Evolutionary conservation across 2,888 invertebrate species (phyloP).

Genomic region (Nymphalis urticae): DNA sequence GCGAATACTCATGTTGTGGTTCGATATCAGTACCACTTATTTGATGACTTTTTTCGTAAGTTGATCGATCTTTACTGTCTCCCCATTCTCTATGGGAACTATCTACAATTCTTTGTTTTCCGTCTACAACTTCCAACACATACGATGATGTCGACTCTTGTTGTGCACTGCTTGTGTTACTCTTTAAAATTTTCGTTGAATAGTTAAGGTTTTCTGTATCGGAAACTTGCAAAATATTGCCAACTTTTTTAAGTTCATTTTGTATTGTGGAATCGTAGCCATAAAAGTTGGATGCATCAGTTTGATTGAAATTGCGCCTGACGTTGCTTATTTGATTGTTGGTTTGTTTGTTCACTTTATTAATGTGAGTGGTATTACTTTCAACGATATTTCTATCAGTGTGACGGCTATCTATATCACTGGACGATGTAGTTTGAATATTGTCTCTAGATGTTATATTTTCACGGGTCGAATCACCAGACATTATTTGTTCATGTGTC

Average conservation of each 20-base stretch:
- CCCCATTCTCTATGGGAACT: conserved; percentile 83
- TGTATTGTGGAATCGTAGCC: conserved; percentile 73
- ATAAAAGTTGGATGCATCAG: conserved; percentile 74
- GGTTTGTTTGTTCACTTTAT: conserved; percentile 48
- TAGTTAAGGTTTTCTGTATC: conserved; percentile 66
- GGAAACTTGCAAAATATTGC: conserved; percentile 67
- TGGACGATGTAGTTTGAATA: conserved; percentile 10
- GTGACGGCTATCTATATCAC: conserved; percentile 14
- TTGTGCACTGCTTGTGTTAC: conserved; percentile 80
- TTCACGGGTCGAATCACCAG: conserved; percentile 43
- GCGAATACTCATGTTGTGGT: conserved; percentile 81
- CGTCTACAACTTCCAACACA: conserved; percentile 83
- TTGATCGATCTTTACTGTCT: conserved; percentile 73
- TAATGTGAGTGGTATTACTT: conserved; percentile 48
- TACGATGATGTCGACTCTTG: conserved; percentile 84
- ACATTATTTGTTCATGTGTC: conserved; percentile 55
- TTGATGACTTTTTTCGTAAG: conserved; percentile 79
- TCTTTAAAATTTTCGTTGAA: conserved; percentile 78
- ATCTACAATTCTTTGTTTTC: conserved; percentile 82
- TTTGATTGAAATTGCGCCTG: conserved; percentile 59
- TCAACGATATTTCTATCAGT: conserved; percentile 31
- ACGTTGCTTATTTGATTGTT: conserved; percentile 44
- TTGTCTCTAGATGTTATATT: conserved; percentile 46
- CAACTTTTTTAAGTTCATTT: conserved; percentile 71
- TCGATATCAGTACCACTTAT: conserved; percentile 79